phyloP scores from a whole-genome alignment of 1,140 invertebrate genomes.

The Lanistes nyassanus region DNA sequence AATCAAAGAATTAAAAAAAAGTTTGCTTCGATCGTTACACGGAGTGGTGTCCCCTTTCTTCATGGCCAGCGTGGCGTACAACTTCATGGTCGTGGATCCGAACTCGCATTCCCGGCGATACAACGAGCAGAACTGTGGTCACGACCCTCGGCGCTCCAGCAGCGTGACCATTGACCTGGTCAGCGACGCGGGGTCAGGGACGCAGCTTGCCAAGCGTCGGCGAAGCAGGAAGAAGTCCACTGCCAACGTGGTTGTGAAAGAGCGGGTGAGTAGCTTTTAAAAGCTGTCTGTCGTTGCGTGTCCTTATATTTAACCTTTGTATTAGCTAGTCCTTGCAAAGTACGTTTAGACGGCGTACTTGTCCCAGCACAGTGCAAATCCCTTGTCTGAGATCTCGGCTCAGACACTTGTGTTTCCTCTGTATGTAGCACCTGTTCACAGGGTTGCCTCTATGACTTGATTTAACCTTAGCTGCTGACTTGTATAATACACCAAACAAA shows the following conservation, averaged over 20 bases:
- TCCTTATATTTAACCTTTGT: too few species aligned
- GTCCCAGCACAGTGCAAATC: too few species aligned
- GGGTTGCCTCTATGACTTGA: too few species aligned
- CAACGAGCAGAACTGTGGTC: constrained; percentile 24
- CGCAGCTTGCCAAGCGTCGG: constrained; percentile 14
- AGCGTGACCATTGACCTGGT: constrained; percentile 23
- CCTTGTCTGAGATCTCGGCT: too few species aligned
- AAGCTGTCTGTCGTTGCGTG: too few species aligned
- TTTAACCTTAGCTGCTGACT: too few species aligned
- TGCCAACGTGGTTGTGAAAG: constrained; percentile 10
- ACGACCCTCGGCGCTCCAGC: constrained; percentile 19
- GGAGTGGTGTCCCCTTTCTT: neutral
- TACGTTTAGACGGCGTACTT: too few species aligned
- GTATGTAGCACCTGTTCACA: too few species aligned
- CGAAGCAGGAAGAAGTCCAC: constrained; percentile 29
- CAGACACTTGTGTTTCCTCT: too few species aligned
- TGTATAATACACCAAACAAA: too few species aligned
- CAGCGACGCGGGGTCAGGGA: neutral
- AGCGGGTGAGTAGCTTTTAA: constrained; percentile 31
- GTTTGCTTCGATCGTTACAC: neutral
- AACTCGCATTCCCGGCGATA: constrained; percentile 39
- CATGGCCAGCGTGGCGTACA: constrained; percentile 46
- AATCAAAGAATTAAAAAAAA: neutral
- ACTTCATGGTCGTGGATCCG: constrained; percentile 42
- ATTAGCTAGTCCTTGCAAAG: too few species aligned